These are phyloP conservation scores for Adelphocoris suturalis DNA, from an alignment of 2,888 invertebrate genomes.

Conservation along the genomic window DNA sequence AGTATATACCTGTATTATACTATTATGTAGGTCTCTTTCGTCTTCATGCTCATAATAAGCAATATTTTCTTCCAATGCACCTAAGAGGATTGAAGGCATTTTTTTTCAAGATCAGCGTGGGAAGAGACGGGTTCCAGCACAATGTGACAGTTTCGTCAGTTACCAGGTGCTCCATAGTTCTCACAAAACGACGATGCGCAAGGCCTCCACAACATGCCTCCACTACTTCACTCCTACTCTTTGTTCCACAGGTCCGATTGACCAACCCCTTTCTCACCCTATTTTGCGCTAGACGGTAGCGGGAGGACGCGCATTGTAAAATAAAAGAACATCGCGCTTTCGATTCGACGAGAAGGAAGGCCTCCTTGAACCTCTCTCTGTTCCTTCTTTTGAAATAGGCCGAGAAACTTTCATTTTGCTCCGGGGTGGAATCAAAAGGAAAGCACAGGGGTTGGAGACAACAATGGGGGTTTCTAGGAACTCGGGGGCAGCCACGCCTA, in stretches of 20 bases:
- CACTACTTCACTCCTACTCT: slow-evolving; percentile 20
- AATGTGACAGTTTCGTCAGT: slow-evolving; percentile 19
- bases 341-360: slow-evolving; percentile 12
- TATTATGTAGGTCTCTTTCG: neutral
- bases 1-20: no score
- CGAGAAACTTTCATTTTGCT: slow-evolving; percentile 40
- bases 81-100: neutral
- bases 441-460: slow-evolving; percentile 28
- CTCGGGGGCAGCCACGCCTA: slow-evolving; percentile 59
- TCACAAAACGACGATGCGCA: neutral
- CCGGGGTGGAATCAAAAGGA: slow-evolving; percentile 38
- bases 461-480: neutral
- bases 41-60: neutral
- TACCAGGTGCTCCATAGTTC: neutral
- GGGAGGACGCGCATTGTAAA: slow-evolving; percentile 24
- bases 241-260: slow-evolving; percentile 42
- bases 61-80: neutral
- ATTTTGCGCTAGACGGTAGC: neutral
- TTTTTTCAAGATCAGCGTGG: neutral
- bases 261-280: slow-evolving; percentile 50
- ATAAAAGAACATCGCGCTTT: neutral
- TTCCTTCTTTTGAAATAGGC: slow-evolving; percentile 1
- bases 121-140: neutral
- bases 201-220: neutral
- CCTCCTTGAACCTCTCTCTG: neutral